phyloP scores from a whole-genome alignment of 2,797 vertebrate genomes.

The Dromococcyx pavoninus region DNA sequence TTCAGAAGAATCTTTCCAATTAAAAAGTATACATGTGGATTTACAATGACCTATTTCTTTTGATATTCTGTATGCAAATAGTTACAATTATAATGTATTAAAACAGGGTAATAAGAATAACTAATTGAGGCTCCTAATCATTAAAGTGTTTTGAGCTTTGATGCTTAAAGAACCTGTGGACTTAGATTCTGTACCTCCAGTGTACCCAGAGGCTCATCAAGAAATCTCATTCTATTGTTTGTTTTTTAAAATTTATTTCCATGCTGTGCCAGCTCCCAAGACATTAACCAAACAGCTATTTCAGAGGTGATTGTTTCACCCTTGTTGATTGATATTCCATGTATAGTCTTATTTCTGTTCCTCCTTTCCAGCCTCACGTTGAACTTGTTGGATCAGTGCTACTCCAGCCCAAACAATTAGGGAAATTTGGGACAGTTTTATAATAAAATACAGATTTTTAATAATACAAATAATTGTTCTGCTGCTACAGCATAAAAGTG shows the following conservation, averaged over 20 bases:
- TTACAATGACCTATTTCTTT: slow-evolving; percentile 55
- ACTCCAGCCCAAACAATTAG: background rate
- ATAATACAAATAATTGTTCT: background rate
- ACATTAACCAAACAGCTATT: background rate
- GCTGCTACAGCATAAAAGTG: background rate
- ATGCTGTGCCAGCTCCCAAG: background rate
- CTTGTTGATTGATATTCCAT: background rate
- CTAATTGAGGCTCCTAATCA: background rate
- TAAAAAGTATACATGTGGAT: slow-evolving; percentile 11
- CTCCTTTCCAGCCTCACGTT: background rate
- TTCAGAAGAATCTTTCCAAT: slow-evolving; percentile 42
- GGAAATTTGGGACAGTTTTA: background rate
- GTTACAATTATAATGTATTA: slow-evolving; percentile 5
- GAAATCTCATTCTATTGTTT: slow-evolving; percentile 14
- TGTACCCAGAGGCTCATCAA: slow-evolving; percentile 18
- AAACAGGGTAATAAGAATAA: slow-evolving; percentile 31
- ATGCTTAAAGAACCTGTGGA: background rate
- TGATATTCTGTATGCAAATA: slow-evolving; percentile 47
- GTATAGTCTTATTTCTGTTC: background rate
- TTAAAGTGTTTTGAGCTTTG: slow-evolving; percentile 50
- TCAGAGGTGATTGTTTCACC: background rate
- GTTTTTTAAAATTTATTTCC: background rate
- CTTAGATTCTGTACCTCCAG: background rate
- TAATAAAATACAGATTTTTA: too few relatives aligned
- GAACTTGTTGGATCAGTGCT: background rate